Base-by-base conservation (phyloP, 2,113 vertebrate species). In the rabbit (Oryctolagus cuniculus) region DNA sequence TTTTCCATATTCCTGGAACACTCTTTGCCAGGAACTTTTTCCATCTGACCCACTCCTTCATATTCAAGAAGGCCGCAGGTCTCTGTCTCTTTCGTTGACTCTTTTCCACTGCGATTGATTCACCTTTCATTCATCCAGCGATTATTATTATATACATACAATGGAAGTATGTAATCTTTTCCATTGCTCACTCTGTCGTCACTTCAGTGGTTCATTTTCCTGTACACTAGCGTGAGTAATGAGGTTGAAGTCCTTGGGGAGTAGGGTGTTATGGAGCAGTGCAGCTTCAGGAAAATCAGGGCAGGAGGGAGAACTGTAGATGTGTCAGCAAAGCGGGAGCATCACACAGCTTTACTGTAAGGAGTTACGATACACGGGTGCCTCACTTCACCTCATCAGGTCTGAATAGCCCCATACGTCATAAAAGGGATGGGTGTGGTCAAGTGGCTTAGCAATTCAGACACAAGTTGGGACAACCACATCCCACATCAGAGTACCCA, bases 51-150 rank as follows among this genome's bases (percentile, higher is more conserved):
- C 51, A 64, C 55, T 87, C 49, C 67, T 69, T 74, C 69, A n/a
- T 55, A 79, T 81, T 75, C 19, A 69, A 64, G 67, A 86, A 70
- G 38, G 53, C 7, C 44, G 66, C 6, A 21, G 70, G 27, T 25
- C 51, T 91, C 55, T 64, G 38, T 79, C 78, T 83, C 31, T 36
- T 92, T 80, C 27, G 25, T 11, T 10, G 25, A 86, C 69, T 85
- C 72, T 36, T 69, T 36, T 74, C 34, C n/a, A 80, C 27, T 38
- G 61, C 77, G 53, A 55, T 69, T 83, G 24, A 3, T 91, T 36
- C 67, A 51, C 58, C 70, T 58, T 79, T 88, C 44, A 64, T 36
- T 82, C 53, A 79, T 51, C 88, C 79, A 88, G 67, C n/a, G n/a
- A 13, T 84, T 83, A n/a, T 49, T 29, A 9, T 44, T 79, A 73